These are phyloP conservation scores for Catharus bicknelli DNA, from an alignment of 2,113 vertebrate species.

Conservation along the genomic window DNA sequence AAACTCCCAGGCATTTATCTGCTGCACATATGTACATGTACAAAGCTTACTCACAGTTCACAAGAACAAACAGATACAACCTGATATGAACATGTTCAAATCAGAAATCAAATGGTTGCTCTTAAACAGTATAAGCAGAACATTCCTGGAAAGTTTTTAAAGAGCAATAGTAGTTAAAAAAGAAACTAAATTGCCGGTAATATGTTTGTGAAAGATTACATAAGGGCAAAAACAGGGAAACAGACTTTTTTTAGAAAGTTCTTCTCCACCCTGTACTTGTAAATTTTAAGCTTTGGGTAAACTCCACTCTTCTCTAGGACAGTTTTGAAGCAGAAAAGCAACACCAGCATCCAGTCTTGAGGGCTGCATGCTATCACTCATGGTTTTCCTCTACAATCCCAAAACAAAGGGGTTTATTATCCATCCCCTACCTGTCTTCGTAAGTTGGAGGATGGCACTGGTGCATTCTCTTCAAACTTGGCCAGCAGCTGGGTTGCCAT, in stretches of 20 bases:
- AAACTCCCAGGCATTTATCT: background rate
- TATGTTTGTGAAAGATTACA: background rate
- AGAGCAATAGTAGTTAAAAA: background rate
- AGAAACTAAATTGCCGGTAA: background rate
- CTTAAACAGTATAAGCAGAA: background rate
- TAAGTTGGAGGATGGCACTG: conserved; percentile 78
- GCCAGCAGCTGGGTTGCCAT: conserved; percentile 96
- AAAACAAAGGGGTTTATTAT: background rate
- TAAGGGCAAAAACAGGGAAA: background rate
- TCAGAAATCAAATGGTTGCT: background rate
- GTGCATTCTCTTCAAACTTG: conserved; percentile 95
- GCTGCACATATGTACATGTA: background rate
- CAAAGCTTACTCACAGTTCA: background rate
- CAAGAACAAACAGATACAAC: background rate
- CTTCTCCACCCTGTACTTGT: background rate
- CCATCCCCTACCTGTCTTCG: conserved; percentile 85
- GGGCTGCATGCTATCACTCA: background rate
- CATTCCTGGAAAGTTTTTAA: background rate
- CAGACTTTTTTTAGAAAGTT: background rate
- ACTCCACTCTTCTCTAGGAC: background rate
- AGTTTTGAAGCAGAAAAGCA: background rate
- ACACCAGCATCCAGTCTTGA: background rate
- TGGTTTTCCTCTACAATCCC: background rate
- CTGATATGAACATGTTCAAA: background rate
- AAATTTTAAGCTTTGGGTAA: background rate